phyloP scores from a whole-genome alignment of 2,888 invertebrate genomes.

The Nephrotoma flavescens region DNA sequence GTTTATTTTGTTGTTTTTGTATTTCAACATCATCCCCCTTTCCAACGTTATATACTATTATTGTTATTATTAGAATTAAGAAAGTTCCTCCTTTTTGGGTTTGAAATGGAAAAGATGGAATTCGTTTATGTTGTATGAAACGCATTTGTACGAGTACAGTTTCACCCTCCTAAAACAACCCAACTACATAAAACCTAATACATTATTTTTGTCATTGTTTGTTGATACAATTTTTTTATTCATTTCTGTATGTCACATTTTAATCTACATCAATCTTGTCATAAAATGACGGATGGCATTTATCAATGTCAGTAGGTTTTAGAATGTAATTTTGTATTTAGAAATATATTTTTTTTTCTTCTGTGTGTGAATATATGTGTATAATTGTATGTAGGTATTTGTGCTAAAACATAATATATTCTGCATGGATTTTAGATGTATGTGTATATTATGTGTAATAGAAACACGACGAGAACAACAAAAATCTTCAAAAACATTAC shows the following conservation, averaged over 20 bases:
- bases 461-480: neutral
- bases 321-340: constrained; percentile 8
- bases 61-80: neutral
- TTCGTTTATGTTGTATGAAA: neutral
- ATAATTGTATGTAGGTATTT: neutral
- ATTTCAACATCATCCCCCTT: neutral
- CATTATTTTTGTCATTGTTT: constrained; percentile 4
- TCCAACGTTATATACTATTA: neutral
- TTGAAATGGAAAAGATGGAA: neutral
- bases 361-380: neutral
- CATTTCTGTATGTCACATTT: constrained; percentile 31
- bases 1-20: neutral
- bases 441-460: neutral
- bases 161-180: neutral
- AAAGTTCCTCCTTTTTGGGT: neutral
- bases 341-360: neutral
- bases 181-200: neutral
- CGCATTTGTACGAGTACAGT: neutral
- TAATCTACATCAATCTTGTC: constrained; percentile 36
- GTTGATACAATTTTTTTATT: constrained; percentile 7
- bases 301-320: constrained; percentile 29
- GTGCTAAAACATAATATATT: neutral
- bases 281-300: constrained; percentile 35
- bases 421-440: neutral
- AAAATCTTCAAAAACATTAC: neutral